Evolutionary conservation across 2,797 vertebrate genomes (phyloP), one percentile per base, ranked within the genome.

Genomic region (Sebastes kiyomatsui): DNA sequence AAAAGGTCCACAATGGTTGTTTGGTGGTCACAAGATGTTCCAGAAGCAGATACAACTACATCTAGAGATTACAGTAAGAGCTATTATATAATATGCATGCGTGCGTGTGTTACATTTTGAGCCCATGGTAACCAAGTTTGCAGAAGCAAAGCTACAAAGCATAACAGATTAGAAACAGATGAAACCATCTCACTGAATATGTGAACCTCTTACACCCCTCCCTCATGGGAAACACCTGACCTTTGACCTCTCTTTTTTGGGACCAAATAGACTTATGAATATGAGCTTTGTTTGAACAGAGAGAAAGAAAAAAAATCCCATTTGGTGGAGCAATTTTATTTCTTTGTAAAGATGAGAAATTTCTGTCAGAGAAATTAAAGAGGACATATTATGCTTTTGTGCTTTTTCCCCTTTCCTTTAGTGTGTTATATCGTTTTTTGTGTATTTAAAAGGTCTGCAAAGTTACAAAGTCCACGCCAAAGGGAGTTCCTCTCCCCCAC

Each of bases 211-310:
- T 68, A 25, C 11, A 80, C n/a, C 4, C 20, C 59, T 60, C 27
- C 5, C n/a, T 83, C 85, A 87, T 95, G 95, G 93, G 94, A 96
- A 96, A 95, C 30, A 18, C 22, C 85, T 90, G 93, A 95, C 87
- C 94, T 95, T 93, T 94, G 82, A 94, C 94, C 92, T 87, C 71
- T 55, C 70, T 7, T 68, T 68, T 80, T 69, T 62, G 9, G 64
- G 87, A 70, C 22, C 30, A 86, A 81, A 83, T 80, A 70, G 80
- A 73, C 56, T 65, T 52, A 23, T 79, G 66, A 82, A 82, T 76
- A 23, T 10, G 20, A n/a, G 38, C 76, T 67, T 38, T 78, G 52
- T 84, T 35, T 75, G 35, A 2, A 28, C 35, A 16, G 46, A 33
- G 14, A 27, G 22, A 68, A 16, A 16, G 38, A 35, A 52, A 22